Evolutionary conservation across 1,140 invertebrate genomes (phyloP), one percentile per base, ranked within the genome.

Genomic region (Drosophila tropicalis): DNA sequence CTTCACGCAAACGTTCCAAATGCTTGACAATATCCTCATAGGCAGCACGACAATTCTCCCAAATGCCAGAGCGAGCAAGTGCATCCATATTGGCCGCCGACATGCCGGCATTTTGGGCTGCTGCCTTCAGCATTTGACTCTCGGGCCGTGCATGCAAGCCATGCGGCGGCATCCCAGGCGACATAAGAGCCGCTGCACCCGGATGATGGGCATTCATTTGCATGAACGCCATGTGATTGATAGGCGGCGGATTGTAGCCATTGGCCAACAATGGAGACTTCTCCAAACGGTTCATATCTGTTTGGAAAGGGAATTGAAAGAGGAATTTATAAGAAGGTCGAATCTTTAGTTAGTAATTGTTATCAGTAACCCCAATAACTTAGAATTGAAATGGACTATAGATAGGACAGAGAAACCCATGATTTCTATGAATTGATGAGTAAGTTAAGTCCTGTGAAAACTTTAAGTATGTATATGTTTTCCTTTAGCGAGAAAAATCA

Each of bases 21-120:
- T 97, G 97, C 94, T 97, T 98, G 60, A 97, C 96, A 92, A 97
- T 97, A 93, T 98, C 97, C 93, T 98, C 97, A 92, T 97, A 98
- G 84, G 96, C 96, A 76, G 96, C 96, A 92, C 97, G 95, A 94
- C 97, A 97, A 93, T 97, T 97, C 94, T 98, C 97, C 97, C 97
- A 98, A 92, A 97, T 96, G 86, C 96, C 96, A 91, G 96, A 97
- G 93, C 97, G 96, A 70, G 97, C 96, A 32, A 97, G 94, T 67
- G 96, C 96, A 92, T 97, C 96, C 95, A 97, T 97, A 90, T 96
- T 95, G 80, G 96, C 94, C 93, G 96, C 95, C 2, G 91, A 92
- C 91, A 92, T 92, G 51, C 90, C 89, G 70, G 94, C 84, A 32
- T 90, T 91, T 70, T 95, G 94, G 92, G 96, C 94, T 92, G 96